These are phyloP conservation scores for Barbus barbus DNA, from an alignment of 2,113 vertebrate species.

Conservation along the genomic window DNA sequence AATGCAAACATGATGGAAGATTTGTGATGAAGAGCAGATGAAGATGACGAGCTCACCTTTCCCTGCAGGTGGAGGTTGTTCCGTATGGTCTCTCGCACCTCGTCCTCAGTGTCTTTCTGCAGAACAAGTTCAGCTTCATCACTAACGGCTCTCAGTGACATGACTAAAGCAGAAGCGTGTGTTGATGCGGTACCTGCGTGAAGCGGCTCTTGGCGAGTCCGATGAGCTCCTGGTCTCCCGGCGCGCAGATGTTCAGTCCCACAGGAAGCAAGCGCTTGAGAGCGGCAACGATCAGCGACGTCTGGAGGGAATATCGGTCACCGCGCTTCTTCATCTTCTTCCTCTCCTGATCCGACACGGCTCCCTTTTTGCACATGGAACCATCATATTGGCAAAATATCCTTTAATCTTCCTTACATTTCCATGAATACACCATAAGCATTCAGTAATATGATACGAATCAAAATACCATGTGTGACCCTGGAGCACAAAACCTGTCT, in stretches of 20 bases:
- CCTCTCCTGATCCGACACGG: constrained; percentile 92
- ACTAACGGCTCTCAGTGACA: not conserved
- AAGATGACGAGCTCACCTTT: constrained; percentile 84
- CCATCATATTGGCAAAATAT: not conserved
- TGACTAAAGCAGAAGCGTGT: not conserved
- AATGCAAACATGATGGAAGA: too few relatives aligned
- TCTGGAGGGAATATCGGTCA: constrained; percentile 91
- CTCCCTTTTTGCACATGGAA: constrained; percentile 72
- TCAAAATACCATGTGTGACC: not conserved
- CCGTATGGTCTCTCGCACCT: constrained; percentile 88
- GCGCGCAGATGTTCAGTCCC: constrained; percentile 92
- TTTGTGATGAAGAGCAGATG: not conserved
- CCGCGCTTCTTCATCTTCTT: constrained; percentile 94
- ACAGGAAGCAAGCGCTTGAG: constrained; percentile 90
- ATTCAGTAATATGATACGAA: not conserved
- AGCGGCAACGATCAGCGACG: constrained; percentile 91
- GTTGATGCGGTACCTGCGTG: constrained; percentile 59
- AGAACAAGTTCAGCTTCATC: constrained; percentile 34
- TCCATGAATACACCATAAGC: not conserved
- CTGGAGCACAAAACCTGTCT: too few relatives aligned
- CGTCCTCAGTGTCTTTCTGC: constrained; percentile 97
- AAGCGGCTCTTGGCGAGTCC: constrained; percentile 89
- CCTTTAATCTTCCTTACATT: not conserved
- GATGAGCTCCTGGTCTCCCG: constrained; percentile 95
- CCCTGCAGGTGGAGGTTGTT: constrained; percentile 94